These are phyloP conservation scores for Papilio aristodemus DNA, from an alignment of 1,140 invertebrate genomes.

Conservation along the genomic window DNA sequence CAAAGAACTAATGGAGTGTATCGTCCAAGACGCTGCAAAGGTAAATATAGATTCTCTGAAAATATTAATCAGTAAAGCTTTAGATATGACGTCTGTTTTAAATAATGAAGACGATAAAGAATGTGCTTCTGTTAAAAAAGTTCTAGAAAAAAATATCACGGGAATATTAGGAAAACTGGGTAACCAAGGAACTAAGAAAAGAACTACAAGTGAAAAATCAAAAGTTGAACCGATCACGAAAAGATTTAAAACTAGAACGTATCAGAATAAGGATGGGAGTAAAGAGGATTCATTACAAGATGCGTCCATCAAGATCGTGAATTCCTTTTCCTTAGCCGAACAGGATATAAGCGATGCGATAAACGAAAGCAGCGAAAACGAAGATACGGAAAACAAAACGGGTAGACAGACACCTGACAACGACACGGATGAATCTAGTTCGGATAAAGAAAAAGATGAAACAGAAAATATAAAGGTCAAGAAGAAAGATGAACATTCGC, in stretches of 20 bases:
- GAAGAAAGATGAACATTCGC: slow-evolving; percentile 11
- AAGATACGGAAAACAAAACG: slow-evolving; percentile 29
- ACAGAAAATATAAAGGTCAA: not conserved
- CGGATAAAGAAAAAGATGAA: not conserved
- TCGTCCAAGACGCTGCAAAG: slow-evolving; percentile 48
- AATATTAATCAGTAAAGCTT: slow-evolving; percentile 50
- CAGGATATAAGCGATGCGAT: not conserved
- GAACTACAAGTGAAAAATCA: slow-evolving; percentile 32
- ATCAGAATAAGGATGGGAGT: slow-evolving; percentile 1
- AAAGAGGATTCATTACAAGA: slow-evolving; percentile 6
- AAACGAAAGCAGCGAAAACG: slow-evolving; percentile 1
- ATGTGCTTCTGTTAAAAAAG: slow-evolving; percentile 17
- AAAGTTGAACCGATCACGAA: slow-evolving; percentile 39
- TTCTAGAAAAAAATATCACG: slow-evolving; percentile 39
- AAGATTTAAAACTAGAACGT: slow-evolving; percentile 23
- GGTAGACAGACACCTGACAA: slow-evolving; percentile 10
- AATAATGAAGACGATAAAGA: slow-evolving; percentile 43
- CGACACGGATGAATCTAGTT: not conserved
- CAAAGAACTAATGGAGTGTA: slow-evolving; percentile 53
- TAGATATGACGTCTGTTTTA: slow-evolving; percentile 57
- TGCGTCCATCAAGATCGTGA: slow-evolving; percentile 46
- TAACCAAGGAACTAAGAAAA: not conserved
- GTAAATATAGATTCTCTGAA: slow-evolving; percentile 45
- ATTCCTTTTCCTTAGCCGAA: slow-evolving; percentile 49
- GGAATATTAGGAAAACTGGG: not conserved